Percentiles rank a stretch among this genome's conserved stretches.
Conservation (phyloP, 2,797 vertebrate species). For the Crenuchus spilurus region DNA sequence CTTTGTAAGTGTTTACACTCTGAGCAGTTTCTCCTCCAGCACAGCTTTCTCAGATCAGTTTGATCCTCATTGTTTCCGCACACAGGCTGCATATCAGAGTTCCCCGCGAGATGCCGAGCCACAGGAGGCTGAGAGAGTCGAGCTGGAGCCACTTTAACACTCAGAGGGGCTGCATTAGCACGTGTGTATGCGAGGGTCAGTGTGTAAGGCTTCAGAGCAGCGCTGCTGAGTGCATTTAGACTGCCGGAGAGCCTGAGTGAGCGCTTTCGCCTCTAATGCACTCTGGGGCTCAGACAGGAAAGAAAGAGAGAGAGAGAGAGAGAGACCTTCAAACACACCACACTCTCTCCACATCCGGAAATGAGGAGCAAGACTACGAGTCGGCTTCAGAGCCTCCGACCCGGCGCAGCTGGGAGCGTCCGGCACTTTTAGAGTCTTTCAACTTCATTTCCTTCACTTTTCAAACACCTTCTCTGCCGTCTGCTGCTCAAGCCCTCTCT, state of each 20-base stretch:
- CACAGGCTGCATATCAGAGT: background rate
- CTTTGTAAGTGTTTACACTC: no score
- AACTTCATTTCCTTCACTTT: background rate
- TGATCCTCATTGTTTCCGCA: background rate
- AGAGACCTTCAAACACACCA: slow-evolving; percentile 13
- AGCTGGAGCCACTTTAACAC: slow-evolving; percentile 47
- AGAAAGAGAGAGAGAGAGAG: slow-evolving; percentile 17
- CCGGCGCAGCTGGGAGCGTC: background rate
- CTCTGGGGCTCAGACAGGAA: slow-evolving; percentile 20
- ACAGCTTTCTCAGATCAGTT: background rate
- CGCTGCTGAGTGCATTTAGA: slow-evolving; percentile 45
- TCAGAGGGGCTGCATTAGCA: slow-evolving; percentile 52
- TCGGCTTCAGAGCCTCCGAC: background rate
- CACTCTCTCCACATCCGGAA: background rate
- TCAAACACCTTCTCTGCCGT: background rate
- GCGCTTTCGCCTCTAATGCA: slow-evolving; percentile 39
- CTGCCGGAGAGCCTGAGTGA: slow-evolving; percentile 21
- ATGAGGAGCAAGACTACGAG: background rate
- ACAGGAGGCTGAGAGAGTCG: slow-evolving; percentile 36
- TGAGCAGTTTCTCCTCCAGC: no score
- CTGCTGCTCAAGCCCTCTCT: no score
- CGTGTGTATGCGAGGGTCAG: slow-evolving; percentile 18
- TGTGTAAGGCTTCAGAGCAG: background rate
- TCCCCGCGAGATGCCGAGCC: slow-evolving; percentile 14
- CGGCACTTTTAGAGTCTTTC: background rate